A percentile compares a stretch with the other conserved stretches of the same genome.
These are phyloP conservation scores for Octonoba sinensis DNA, from an alignment of 2,888 invertebrate species.

Conservation along the genomic window DNA sequence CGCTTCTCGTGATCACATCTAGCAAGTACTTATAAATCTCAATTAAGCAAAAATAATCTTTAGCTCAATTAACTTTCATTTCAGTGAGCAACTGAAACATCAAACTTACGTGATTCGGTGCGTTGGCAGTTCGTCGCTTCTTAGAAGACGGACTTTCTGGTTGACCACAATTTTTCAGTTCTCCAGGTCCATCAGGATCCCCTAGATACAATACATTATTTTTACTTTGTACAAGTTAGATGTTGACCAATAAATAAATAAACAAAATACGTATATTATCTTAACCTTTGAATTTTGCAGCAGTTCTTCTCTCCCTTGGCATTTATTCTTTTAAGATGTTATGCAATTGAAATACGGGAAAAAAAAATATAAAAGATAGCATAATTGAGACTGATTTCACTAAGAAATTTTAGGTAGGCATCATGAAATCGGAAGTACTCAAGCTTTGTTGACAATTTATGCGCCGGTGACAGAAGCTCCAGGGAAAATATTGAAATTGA, in stretches of 20 bases:
- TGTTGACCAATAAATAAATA: too few relatives aligned
- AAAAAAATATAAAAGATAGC: slow-evolving; percentile 23
- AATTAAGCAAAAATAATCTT: too few relatives aligned
- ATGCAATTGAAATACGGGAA: slow-evolving; percentile 28
- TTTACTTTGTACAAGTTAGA: too few relatives aligned
- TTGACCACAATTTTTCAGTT: slow-evolving; percentile 53
- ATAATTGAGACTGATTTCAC: not conserved
- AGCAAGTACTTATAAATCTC: too few relatives aligned
- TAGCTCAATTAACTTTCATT: too few relatives aligned
- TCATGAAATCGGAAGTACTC: not conserved
- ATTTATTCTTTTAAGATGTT: slow-evolving; percentile 36
- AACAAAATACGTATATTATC: not conserved
- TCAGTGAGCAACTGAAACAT: too few relatives aligned
- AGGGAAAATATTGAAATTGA: not conserved
- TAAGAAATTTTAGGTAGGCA: not conserved
- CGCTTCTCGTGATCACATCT: too few relatives aligned
- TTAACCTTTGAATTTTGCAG: slow-evolving; percentile 61
- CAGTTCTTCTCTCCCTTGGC: slow-evolving; percentile 59
- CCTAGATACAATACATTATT: slow-evolving; percentile 12
- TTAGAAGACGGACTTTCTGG: slow-evolving; percentile 63
- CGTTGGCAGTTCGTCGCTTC: slow-evolving; percentile 51
- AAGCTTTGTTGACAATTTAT: too few relatives aligned
- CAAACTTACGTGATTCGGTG: slow-evolving; percentile 36
- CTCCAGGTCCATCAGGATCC: slow-evolving; percentile 62
- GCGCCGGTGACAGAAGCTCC: not conserved